Evolutionary conservation across 1,140 invertebrate species (phyloP).

Genomic region (Magallana ariakensis): DNA sequence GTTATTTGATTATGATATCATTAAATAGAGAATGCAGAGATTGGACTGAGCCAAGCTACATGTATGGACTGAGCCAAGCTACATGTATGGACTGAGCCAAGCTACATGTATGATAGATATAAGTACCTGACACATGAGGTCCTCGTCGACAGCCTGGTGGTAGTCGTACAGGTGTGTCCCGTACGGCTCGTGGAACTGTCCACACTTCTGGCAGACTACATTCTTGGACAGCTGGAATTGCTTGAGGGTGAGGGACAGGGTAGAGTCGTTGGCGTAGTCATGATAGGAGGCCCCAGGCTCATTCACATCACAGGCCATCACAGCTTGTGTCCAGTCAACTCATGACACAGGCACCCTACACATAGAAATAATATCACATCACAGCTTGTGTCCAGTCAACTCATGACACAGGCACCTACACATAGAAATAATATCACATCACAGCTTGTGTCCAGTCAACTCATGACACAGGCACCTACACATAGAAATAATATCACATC

Average conservation of each 20-base stretch:
- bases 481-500: too few relatives aligned
- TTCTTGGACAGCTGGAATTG: conserved; percentile 51
- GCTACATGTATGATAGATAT: neutral
- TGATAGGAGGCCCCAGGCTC: conserved; percentile 48
- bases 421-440: neutral
- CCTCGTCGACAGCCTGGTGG: conserved; percentile 81
- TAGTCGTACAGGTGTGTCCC: conserved; percentile 82
- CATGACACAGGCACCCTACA: neutral
- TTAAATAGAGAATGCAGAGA: neutral
- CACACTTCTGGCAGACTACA: conserved; percentile 78
- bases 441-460: too few relatives aligned
- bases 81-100: too few relatives aligned
- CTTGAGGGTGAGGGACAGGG: conserved; percentile 38
- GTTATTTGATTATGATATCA: too few relatives aligned
- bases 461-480: too few relatives aligned
- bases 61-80: neutral
- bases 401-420: neutral
- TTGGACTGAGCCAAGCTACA: neutral
- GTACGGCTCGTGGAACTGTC: conserved; percentile 79
- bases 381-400: too few relatives aligned
- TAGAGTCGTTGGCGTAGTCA: conserved; percentile 57
- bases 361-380: neutral
- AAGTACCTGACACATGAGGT: conserved; percentile 70
- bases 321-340: neutral
- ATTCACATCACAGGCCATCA: conserved; percentile 18